Conservation (phyloP, 2,113 vertebrate genomes). For the Enhydra lutris region DNA sequence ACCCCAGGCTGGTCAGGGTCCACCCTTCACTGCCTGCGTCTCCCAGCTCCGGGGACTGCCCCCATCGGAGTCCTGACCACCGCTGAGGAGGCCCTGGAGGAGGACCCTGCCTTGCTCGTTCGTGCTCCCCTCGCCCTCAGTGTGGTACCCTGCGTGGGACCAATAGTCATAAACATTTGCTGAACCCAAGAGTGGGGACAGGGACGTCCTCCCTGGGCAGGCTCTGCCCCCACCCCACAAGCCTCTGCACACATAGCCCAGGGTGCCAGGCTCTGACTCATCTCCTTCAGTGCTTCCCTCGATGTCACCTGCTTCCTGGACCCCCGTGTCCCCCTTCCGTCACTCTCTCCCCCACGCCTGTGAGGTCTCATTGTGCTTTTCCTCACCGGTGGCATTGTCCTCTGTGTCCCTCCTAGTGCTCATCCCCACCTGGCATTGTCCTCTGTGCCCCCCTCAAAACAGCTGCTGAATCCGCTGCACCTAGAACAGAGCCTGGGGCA, state of each 20-base stretch:
- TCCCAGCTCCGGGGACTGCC: not conserved
- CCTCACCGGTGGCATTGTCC: not conserved
- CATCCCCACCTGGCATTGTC: too few relatives aligned
- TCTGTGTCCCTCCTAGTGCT: not conserved
- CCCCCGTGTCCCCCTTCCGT: too few relatives aligned
- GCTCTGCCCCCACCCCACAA: not conserved
- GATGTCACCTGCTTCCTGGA: not conserved
- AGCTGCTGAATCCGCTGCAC: too few relatives aligned
- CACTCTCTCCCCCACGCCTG: not conserved
- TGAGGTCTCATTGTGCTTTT: not conserved
- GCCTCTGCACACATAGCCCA: not conserved
- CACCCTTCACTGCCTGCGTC: fast-evolving
- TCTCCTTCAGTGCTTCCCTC: not conserved
- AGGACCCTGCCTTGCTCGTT: not conserved
- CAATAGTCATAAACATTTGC: not conserved
- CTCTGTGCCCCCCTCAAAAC: too few relatives aligned
- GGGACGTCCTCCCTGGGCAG: too few relatives aligned
- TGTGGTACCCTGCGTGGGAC: not conserved
- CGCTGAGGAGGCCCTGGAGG: not conserved
- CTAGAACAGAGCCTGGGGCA: too few relatives aligned
- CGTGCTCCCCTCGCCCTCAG: not conserved
- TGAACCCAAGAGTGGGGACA: not conserved
- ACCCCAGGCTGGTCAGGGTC: not conserved
- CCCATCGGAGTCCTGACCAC: fast-evolving
- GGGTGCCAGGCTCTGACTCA: not conserved